Base-by-base conservation (phyloP, 2,113 vertebrate species). In the Pongo abelii region DNA sequence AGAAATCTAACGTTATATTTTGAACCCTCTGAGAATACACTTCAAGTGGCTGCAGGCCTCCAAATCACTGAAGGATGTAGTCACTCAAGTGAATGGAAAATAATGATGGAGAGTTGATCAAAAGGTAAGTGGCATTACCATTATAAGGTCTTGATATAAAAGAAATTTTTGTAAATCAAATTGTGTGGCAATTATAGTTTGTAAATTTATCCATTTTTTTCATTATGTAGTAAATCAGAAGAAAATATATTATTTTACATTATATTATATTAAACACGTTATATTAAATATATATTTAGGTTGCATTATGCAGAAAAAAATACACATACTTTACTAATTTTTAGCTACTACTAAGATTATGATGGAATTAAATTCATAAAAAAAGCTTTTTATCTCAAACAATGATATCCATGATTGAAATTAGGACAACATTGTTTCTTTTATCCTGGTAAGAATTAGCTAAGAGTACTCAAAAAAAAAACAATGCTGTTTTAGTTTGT, bases 1-100 rank as follows among this genome's bases (percentile, higher is more conserved):
- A 97, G 70, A 96, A 98, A 96, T 96, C 75, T 94, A 59, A 20
- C 87, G n/a, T 89, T 96, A 22, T 43, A 96, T 94, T 98, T 93
- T 90, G 78, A 92, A 81, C 72, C 83, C 50, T 97, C 50, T 80
- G 75, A 98, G 89, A 97, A 69, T 83, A 43, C 8, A n/a, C 50
- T 93, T 48, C 74, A 96, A 98, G 32, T 70, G 57, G 20, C 90
- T 92, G 7, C 67, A 95, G 38, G 13, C 59, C 84, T 92, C 20
- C 78, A 70, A 38, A 84, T 89, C 3, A 72, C 8, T 92, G 91
- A 97, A 81, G 38, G 93, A 88, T 79, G 27, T 57, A 85, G 86
- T 97, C 2, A 38, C 27, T 40, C 92, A 38, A 96, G 81, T 57
- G 40, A 93, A 88, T 43, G 43, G 55, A 75, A 0, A 20, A 96